Percentiles rank a stretch among this genome's conserved stretches.
These are phyloP conservation scores for Tetranychus piercei DNA, from an alignment of 2,888 invertebrate species.

Conservation along the genomic window DNA sequence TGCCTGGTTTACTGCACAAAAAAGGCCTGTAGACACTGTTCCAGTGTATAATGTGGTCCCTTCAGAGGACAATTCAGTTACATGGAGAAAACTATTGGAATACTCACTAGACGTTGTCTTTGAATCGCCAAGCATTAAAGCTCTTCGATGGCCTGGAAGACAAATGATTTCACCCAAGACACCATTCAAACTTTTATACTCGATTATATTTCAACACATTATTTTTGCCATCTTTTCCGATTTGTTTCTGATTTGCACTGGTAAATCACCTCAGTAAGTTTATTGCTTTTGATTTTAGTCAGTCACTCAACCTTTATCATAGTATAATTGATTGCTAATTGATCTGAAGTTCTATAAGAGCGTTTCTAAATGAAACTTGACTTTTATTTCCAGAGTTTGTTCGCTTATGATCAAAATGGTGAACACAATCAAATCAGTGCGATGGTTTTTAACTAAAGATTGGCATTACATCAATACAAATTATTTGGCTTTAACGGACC, in stretches of 20 bases:
- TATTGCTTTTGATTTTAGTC: too few species aligned
- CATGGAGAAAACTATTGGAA: not conserved
- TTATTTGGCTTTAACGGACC: not conserved
- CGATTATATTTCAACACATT: not conserved
- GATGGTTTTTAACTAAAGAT: not conserved
- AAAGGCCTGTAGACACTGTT: not conserved
- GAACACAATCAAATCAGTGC: not conserved
- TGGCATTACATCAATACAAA: not conserved
- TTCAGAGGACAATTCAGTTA: slow-evolving; percentile 1
- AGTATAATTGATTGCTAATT: not conserved
- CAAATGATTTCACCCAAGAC: not conserved
- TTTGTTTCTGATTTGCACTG: not conserved
- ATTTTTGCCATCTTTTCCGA: not conserved
- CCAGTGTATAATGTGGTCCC: slow-evolving; percentile 7
- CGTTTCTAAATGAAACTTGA: too few species aligned
- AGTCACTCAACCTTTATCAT: not conserved
- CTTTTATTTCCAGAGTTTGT: not conserved
- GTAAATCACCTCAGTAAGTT: not conserved
- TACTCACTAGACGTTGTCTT: not conserved
- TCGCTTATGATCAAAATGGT: slow-evolving; percentile 1
- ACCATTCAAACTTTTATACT: not conserved
- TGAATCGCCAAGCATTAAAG: not conserved
- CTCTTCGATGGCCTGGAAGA: slow-evolving; percentile 3
- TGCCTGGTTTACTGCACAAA: not conserved
- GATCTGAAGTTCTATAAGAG: too few species aligned